Evolutionary conservation across 1,140 invertebrate species (phyloP).

Genomic region (Pristionchus pacificus): DNA sequence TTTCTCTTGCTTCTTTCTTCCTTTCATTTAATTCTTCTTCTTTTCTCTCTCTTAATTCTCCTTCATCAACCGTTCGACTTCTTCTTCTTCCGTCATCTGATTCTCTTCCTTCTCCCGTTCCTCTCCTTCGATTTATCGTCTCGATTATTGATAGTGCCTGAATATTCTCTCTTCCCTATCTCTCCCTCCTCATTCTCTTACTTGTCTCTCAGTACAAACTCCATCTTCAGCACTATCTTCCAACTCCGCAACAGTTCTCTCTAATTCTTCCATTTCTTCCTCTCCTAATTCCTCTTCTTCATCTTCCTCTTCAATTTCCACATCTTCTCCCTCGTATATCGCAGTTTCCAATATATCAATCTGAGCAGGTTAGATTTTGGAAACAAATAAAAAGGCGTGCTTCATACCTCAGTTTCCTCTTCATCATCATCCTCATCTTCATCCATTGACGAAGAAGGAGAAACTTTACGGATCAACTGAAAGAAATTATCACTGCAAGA

Average conservation of each 20-base stretch:
- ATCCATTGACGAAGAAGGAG: conserved; percentile 1
- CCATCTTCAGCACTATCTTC: neutral
- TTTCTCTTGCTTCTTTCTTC: neutral
- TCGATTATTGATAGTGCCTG: neutral
- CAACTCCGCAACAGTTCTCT: neutral
- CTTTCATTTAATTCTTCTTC: neutral
- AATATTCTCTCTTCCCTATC: no score
- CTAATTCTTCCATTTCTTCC: neutral
- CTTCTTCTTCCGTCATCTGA: neutral
- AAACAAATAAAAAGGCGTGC: neutral
- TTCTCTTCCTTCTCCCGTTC: no score
- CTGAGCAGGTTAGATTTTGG: neutral
- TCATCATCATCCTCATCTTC: conserved; percentile 16
- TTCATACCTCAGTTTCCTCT: conserved; percentile 1
- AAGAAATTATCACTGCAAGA: neutral
- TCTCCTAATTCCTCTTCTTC: conserved; percentile 5
- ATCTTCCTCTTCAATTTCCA: neutral
- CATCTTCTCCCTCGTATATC: neutral
- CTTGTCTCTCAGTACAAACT: neutral
- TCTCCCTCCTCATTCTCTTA: no score
- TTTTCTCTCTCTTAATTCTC: neutral
- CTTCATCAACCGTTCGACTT: neutral
- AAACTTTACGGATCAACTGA: neutral
- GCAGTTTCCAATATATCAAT: neutral
- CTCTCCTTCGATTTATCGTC: neutral